Evolutionary conservation across 2,888 invertebrate genomes (phyloP).

Genomic region (Xylota segnis): DNA sequence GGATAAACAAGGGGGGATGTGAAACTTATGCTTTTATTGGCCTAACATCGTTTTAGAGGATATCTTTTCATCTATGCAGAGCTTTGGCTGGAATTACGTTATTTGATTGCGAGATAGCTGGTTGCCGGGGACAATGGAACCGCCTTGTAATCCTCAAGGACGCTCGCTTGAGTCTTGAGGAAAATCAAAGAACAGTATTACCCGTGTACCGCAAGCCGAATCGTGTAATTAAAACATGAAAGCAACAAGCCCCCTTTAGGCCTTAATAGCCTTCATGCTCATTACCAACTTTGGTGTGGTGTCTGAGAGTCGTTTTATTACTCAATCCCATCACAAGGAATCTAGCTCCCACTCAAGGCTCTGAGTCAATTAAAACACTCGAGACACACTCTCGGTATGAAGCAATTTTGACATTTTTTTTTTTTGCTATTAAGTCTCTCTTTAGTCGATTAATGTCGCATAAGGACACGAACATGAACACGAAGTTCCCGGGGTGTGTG

Average conservation of each 20-base stretch:
- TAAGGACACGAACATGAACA: neutral
- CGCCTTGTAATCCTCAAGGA: neutral
- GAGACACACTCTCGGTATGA: slow-evolving; percentile 30
- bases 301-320: slow-evolving; percentile 16
- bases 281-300: slow-evolving; percentile 1
- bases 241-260: slow-evolving; percentile 1
- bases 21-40: slow-evolving; percentile 15
- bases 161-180: neutral
- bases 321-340: neutral
- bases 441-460: slow-evolving; percentile 39
- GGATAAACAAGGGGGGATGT: slow-evolving; percentile 13
- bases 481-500: neutral
- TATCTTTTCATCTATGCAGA: neutral
- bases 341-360: slow-evolving; percentile 7
- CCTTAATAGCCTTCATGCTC: neutral
- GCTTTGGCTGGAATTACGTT: neutral
- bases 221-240: slow-evolving; percentile 11
- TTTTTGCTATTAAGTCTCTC: slow-evolving; percentile 31
- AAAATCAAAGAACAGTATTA: neutral
- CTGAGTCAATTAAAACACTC: slow-evolving; percentile 53
- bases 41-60: neutral
- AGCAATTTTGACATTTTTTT: slow-evolving; percentile 41
- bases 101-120: neutral
- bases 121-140: neutral
- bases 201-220: neutral